Evolutionary conservation across 2,113 vertebrate genomes (phyloP).

Genomic region (Neotoma lepida): DNA sequence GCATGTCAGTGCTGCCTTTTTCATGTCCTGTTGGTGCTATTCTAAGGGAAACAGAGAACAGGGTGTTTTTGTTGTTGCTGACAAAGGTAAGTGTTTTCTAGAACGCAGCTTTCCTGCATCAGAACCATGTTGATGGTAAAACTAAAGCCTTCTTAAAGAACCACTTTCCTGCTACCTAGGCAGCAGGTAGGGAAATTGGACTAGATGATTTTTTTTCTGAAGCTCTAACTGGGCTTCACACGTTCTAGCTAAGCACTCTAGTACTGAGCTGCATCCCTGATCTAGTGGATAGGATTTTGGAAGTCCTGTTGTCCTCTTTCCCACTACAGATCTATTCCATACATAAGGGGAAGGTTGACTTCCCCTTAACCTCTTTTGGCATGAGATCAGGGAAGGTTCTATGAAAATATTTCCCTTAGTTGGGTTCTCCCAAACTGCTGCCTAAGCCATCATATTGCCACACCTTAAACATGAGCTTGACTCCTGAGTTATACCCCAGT

Average conservation of each 20-base stretch:
- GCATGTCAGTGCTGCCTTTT: not conserved
- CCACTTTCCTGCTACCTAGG: not conserved
- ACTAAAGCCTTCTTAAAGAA: not conserved
- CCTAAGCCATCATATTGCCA: not conserved
- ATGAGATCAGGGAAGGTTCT: not conserved
- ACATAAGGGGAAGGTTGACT: not conserved
- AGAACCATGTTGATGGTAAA: not conserved
- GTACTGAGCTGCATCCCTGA: not conserved
- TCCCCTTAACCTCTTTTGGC: conserved; percentile 20
- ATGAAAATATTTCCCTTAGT: not conserved
- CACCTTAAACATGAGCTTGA: not conserved
- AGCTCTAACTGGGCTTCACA: not conserved
- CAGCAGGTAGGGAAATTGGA: not conserved
- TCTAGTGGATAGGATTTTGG: not conserved
- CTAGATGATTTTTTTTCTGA: not conserved
- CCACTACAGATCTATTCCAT: not conserved
- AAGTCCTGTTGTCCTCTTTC: not conserved
- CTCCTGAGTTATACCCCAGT: not conserved
- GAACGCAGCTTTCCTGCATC: not conserved
- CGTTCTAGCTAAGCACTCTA: not conserved
- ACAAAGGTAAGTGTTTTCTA: not conserved
- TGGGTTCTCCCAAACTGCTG: not conserved
- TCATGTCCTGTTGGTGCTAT: not conserved
- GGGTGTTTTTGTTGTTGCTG: not conserved
- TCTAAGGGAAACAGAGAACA: not conserved